Conservation (phyloP, 2,113 vertebrate genomes). For the Coryphaenoides rupestris region DNA sequence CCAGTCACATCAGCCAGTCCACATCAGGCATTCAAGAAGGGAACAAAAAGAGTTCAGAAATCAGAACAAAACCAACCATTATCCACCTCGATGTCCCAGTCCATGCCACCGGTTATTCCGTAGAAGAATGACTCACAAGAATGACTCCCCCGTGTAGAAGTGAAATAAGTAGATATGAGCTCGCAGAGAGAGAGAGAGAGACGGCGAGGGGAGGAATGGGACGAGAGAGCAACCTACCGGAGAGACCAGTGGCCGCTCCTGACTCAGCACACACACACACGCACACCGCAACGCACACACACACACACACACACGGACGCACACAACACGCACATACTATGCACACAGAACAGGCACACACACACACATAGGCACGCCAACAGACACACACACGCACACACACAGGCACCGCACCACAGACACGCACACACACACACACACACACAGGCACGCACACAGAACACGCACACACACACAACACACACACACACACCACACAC, state of each 20-base stretch:
- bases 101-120: background rate
- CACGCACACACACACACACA: constrained; percentile 7
- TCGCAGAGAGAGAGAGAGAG: constrained; percentile 18
- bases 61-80: background rate
- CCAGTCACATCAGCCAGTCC: too few relatives aligned
- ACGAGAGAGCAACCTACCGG: constrained; percentile 8
- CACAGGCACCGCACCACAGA: background rate
- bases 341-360: background rate
- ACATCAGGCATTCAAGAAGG: constrained; percentile 49
- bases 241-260: constrained; percentile 48
- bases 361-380: background rate
- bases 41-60: constrained; percentile 40
- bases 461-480: too few relatives aligned
- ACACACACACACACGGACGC: constrained; percentile 23
- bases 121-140: background rate
- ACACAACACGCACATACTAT: background rate
- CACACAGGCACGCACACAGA: too few relatives aligned
- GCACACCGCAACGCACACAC: constrained; percentile 14
- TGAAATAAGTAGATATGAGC: constrained; percentile 9
- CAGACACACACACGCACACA: constrained; percentile 25
- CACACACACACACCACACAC: too few relatives aligned
- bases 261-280: constrained; percentile 66
- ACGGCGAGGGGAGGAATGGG: too few relatives aligned
- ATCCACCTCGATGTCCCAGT: background rate
- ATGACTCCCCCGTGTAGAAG: constrained; percentile 4